A percentile compares a stretch with the other conserved stretches of the same genome.
Evolutionary conservation across 2,797 vertebrate genomes (phyloP).

Genomic region (Phataginus tricuspis): DNA sequence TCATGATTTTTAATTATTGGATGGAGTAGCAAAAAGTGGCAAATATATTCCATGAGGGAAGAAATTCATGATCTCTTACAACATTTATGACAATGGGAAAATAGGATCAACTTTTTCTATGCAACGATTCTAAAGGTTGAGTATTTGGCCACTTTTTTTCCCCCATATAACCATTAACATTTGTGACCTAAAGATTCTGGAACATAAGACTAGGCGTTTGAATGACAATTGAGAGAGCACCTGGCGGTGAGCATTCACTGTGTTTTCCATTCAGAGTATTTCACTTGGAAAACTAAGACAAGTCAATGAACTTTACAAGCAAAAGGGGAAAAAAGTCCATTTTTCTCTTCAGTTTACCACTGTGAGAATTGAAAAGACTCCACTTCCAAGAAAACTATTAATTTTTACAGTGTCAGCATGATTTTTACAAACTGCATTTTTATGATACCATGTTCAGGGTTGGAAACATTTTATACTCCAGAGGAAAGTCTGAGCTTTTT

Average conservation of each 20-base stretch:
- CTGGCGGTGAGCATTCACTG: conserved; percentile 69
- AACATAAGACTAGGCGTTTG: conserved; percentile 76
- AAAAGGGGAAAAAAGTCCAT: conserved; percentile 36
- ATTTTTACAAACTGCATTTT: conserved; percentile 83
- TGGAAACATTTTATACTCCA: conserved; percentile 82
- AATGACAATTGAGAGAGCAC: conserved; percentile 75
- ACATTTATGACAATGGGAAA: conserved; percentile 79
- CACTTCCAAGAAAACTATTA: conserved; percentile 82
- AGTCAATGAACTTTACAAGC: conserved; percentile 78
- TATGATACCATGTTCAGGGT: conserved; percentile 75
- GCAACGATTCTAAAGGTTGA: conserved; percentile 81
- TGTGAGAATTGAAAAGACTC: conserved; percentile 74
- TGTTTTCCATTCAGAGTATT: conserved; percentile 73
- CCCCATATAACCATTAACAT: conserved; percentile 81
- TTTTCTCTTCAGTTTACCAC: conserved; percentile 74
- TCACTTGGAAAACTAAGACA: conserved; percentile 80
- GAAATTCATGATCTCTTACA: conserved; percentile 79
- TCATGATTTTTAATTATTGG: conserved; percentile 74
- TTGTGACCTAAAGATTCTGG: conserved; percentile 80
- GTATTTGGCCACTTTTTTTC: conserved; percentile 78
- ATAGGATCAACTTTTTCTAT: conserved; percentile 73
- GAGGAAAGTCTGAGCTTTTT: conserved; percentile 79
- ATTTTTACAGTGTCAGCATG: conserved; percentile 83
- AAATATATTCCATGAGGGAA: conserved; percentile 63
- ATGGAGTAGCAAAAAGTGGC: conserved; percentile 74